These are phyloP conservation scores for Morelia viridis DNA, from an alignment of 2,797 vertebrate genomes.

Conservation along the genomic window DNA sequence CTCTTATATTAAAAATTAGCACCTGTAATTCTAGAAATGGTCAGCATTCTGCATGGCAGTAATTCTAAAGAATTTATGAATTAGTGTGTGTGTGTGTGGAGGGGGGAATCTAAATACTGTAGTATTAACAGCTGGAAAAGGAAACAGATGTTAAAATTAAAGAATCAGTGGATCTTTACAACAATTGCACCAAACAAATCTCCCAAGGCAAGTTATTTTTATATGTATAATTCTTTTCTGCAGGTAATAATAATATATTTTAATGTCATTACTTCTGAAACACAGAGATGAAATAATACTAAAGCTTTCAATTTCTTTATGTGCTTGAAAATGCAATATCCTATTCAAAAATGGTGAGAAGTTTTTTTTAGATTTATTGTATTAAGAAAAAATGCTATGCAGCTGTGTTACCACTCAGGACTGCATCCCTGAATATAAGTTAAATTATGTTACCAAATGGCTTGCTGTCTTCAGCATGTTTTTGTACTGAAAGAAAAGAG, in stretches of 20 bases:
- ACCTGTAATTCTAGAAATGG: slow-evolving; percentile 38
- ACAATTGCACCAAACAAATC: slow-evolving; percentile 57
- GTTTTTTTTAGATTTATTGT: slow-evolving; percentile 37
- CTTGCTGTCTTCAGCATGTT: slow-evolving; percentile 47
- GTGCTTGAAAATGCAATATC: slow-evolving; percentile 47
- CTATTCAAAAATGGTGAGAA: slow-evolving; percentile 34
- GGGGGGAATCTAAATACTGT: slow-evolving; percentile 33
- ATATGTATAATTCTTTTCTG: slow-evolving; percentile 53
- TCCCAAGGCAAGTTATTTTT: slow-evolving; percentile 65
- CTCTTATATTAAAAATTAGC: slow-evolving; percentile 14
- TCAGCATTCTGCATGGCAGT: slow-evolving; percentile 45
- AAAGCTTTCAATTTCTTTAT: slow-evolving; percentile 59
- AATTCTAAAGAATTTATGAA: slow-evolving; percentile 38
- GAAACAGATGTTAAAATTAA: slow-evolving; percentile 29
- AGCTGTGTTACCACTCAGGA: slow-evolving; percentile 32
- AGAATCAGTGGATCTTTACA: slow-evolving; percentile 43
- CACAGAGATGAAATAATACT: slow-evolving; percentile 55
- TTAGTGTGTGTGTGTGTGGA: slow-evolving; percentile 26
- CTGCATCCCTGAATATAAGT: slow-evolving; percentile 53
- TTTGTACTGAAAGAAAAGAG: slow-evolving; percentile 35
- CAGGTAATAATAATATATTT: slow-evolving; percentile 42
- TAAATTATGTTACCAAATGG: slow-evolving; percentile 50
- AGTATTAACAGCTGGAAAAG: slow-evolving; percentile 54
- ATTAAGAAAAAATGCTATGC: slow-evolving; percentile 29
- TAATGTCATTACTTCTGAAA: slow-evolving; percentile 57